A percentile compares a stretch with the other conserved stretches of the same genome.
These are phyloP conservation scores for Oeneis ivallda DNA, from an alignment of 2,888 invertebrate species.

Conservation along the genomic window DNA sequence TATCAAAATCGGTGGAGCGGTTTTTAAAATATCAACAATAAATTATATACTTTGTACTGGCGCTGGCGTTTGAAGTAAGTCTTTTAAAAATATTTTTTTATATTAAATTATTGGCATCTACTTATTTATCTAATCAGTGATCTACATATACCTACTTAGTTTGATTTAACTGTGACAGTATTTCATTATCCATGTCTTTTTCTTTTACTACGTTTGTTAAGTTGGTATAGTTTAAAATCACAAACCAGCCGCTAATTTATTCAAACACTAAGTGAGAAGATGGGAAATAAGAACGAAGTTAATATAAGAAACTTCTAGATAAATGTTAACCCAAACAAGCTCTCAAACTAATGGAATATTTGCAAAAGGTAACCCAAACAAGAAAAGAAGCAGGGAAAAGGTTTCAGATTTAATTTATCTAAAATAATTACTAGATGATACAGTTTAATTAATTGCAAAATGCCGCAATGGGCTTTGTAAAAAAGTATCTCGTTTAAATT, in stretches of 20 bases:
- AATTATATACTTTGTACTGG: too few species aligned
- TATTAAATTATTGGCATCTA: too few species aligned
- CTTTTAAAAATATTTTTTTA: too few species aligned
- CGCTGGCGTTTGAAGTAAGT: too few species aligned
- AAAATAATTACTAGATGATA: not conserved
- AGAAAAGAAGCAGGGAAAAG: not conserved
- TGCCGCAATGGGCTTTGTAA: slow-evolving; percentile 3
- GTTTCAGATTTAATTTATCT: not conserved
- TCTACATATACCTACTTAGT: too few species aligned
- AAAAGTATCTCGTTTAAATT: not conserved
- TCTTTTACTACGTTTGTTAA: too few species aligned
- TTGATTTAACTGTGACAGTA: not conserved
- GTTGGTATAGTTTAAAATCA: too few species aligned
- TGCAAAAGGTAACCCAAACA: not conserved
- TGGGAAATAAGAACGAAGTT: not conserved
- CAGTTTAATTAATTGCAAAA: slow-evolving; percentile 7
- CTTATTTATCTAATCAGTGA: too few species aligned
- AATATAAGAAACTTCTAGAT: not conserved
- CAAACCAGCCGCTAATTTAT: too few species aligned
- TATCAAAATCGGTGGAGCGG: too few species aligned
- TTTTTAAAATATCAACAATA: too few species aligned
- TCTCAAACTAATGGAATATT: not conserved
- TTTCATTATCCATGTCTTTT: too few species aligned
- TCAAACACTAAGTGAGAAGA: not conserved
- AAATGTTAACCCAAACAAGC: not conserved